These are phyloP conservation scores for Antheraea pernyi DNA, from an alignment of 1,140 invertebrate genomes.

Conservation along the genomic window DNA sequence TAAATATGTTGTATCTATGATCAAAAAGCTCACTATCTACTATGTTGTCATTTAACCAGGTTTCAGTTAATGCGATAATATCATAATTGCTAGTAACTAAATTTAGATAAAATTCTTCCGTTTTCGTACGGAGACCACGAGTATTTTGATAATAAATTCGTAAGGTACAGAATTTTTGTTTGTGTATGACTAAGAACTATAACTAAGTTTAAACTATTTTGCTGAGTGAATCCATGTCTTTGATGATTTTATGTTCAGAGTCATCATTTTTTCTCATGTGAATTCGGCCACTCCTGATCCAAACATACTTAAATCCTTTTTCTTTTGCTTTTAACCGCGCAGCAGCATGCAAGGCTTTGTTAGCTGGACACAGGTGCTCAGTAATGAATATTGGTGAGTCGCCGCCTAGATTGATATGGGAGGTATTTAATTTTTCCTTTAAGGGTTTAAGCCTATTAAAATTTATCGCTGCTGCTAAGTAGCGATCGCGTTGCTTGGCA, in stretches of 20 bases:
- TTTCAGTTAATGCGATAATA: too few relatives aligned
- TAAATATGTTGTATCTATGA: too few relatives aligned
- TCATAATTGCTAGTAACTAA: too few relatives aligned
- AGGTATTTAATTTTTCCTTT: conserved; percentile 7
- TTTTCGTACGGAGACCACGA: too few relatives aligned
- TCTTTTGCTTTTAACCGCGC: conserved; percentile 1
- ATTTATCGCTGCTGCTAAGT: neutral
- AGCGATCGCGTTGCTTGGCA: neutral
- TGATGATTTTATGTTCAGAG: neutral
- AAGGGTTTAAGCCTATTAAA: conserved; percentile 2
- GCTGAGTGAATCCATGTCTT: conserved; percentile 4
- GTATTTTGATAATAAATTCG: too few relatives aligned
- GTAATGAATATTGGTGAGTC: neutral
- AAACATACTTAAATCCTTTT: conserved; percentile 1
- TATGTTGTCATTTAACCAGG: too few relatives aligned
- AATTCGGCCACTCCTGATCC: conserved; percentile 5
- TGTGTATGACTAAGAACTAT: neutral
- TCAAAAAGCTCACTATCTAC: too few relatives aligned
- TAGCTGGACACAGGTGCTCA: neutral
- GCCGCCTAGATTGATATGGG: neutral
- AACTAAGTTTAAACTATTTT: conserved; percentile 1
- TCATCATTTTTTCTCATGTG: conserved; percentile 6
- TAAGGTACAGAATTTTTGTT: too few relatives aligned
- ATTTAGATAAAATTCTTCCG: too few relatives aligned
- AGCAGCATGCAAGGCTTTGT: conserved; percentile 9